Evolutionary conservation across 2,113 vertebrate species (phyloP).

Genomic region (Notechis scutatus): DNA sequence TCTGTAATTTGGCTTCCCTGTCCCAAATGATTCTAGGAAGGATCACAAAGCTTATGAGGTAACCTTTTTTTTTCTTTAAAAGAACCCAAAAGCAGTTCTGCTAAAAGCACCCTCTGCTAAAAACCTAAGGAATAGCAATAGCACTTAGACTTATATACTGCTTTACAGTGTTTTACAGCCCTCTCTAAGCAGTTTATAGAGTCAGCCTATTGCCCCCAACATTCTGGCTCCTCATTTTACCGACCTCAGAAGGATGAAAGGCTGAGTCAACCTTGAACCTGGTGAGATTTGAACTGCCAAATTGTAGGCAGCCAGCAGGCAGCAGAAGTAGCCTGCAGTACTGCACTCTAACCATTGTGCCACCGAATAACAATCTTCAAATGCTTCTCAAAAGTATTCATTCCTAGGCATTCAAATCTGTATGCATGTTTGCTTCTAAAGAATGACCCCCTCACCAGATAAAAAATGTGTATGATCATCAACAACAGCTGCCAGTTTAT

Average conservation of each 20-base stretch:
- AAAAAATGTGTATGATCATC: background rate
- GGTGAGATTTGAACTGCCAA: no score
- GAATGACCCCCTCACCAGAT: background rate
- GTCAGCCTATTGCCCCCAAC: no score
- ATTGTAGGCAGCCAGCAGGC: no score
- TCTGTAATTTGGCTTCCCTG: background rate
- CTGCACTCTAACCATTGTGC: no score
- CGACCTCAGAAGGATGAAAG: no score
- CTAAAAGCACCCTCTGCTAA: background rate
- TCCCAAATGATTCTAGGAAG: background rate
- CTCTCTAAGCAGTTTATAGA: no score
- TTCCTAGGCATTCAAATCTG: background rate
- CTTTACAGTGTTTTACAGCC: no score
- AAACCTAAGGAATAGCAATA: background rate
- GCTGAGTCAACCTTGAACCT: no score
- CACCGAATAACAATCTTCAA: background rate
- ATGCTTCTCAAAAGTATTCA: background rate
- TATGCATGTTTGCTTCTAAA: slow-evolving; percentile 22
- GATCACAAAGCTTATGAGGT: background rate
- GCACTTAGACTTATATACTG: no score
- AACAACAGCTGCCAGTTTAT: slow-evolving; percentile 13
- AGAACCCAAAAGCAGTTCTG: background rate
- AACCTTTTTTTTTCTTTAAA: background rate
- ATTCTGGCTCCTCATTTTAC: no score
- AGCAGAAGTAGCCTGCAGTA: no score